phyloP scores from a whole-genome alignment of 2,113 vertebrate genomes.

The Malurus elegans region DNA sequence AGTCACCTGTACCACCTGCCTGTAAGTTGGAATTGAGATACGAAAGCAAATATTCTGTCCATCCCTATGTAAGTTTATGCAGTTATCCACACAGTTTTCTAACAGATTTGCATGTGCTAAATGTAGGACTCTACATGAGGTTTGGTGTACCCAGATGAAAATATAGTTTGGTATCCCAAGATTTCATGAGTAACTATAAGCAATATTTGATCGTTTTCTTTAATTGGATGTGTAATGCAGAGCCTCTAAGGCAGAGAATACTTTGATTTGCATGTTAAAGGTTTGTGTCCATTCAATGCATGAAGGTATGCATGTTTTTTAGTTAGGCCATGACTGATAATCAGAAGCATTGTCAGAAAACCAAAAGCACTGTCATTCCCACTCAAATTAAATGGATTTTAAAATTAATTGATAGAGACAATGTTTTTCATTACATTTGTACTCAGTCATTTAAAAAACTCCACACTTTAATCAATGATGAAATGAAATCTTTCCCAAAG shows the following conservation, averaged over 20 bases:
- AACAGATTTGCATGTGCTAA: neutral
- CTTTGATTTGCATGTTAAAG: neutral
- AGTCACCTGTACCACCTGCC: neutral
- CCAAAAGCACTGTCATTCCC: neutral
- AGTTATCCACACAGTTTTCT: neutral
- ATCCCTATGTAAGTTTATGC: neutral
- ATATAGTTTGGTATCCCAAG: neutral
- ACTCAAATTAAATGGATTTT: neutral
- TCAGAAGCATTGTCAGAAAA: neutral
- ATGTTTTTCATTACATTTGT: neutral
- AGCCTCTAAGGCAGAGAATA: neutral
- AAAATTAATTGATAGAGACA: neutral
- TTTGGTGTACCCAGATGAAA: neutral
- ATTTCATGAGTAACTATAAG: neutral
- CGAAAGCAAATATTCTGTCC: neutral
- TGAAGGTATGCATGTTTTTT: neutral
- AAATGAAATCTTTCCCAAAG: neutral
- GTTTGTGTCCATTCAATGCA: neutral
- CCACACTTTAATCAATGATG: neutral
- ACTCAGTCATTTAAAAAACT: neutral
- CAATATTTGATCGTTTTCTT: neutral
- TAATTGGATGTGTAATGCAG: neutral
- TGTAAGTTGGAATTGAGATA: neutral
- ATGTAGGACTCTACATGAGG: neutral
- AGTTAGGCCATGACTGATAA: neutral